A percentile compares a stretch with the other conserved stretches of the same genome.
phyloP scores from a whole-genome alignment of 2,888 invertebrate genomes.

The Sinohyriopsis cumingii region DNA sequence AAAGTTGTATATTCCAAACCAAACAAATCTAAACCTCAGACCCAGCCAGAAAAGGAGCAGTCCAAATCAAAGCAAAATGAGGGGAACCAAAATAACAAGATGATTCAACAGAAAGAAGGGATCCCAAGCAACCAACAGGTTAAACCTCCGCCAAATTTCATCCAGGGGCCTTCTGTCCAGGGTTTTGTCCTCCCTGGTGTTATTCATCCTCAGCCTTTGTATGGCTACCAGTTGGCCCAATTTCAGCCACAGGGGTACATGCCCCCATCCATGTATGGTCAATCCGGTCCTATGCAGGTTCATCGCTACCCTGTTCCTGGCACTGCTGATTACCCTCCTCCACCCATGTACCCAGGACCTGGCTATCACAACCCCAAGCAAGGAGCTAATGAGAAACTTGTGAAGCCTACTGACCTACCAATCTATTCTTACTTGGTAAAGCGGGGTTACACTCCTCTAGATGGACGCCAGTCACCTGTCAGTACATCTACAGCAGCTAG shows the following conservation, averaged over 20 bases:
- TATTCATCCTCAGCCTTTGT: constrained; percentile 48
- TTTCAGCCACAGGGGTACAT: background rate
- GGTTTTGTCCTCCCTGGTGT: constrained; percentile 34
- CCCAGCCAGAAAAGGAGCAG: too few species aligned
- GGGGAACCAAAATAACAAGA: background rate
- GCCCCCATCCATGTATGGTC: too few species aligned
- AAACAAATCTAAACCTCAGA: constrained; percentile 14
- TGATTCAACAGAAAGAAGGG: background rate
- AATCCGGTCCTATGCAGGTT: constrained; percentile 1
- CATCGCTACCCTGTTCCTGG: background rate
- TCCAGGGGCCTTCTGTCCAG: constrained; percentile 22
- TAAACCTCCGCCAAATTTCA: constrained; percentile 10
- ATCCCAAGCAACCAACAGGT: background rate
- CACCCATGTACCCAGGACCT: constrained; percentile 12
- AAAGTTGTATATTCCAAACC: constrained; percentile 28
- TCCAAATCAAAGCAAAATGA: background rate
- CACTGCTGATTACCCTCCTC: constrained; percentile 1
- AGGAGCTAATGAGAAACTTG: constrained; percentile 2
- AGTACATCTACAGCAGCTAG: constrained; percentile 41
- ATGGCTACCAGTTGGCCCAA: constrained; percentile 27
- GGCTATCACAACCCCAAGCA: constrained; percentile 12
- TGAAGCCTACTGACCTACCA: constrained; percentile 29
- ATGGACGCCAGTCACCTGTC: constrained; percentile 38
- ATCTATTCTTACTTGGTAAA: constrained; percentile 61
- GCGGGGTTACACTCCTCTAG: constrained; percentile 56